Evolutionary conservation across 2,888 invertebrate genomes (phyloP).

Genomic region (Philaethria dido): DNA sequence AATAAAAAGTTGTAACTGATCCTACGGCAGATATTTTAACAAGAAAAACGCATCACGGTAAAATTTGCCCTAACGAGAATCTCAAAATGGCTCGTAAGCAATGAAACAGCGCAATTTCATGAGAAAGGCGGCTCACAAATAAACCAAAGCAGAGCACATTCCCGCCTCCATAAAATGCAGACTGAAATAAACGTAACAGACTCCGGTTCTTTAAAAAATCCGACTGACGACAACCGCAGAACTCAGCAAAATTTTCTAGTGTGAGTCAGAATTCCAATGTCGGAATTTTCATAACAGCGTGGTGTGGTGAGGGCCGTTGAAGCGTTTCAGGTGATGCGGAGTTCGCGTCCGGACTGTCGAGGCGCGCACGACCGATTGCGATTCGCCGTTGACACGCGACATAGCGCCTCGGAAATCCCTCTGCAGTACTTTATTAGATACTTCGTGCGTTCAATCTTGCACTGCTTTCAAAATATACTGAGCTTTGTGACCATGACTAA

Average conservation of each 20-base stretch:
- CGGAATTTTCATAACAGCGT: constrained; percentile 82
- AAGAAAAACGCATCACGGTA: constrained; percentile 70
- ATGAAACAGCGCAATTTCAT: constrained; percentile 81
- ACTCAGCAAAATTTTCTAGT: constrained; percentile 79
- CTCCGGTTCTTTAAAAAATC: constrained; percentile 77
- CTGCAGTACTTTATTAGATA: constrained; percentile 64
- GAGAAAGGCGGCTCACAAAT: constrained; percentile 78
- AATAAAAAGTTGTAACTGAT: constrained; percentile 54
- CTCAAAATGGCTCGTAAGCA: constrained; percentile 79
- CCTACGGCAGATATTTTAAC: constrained; percentile 64
- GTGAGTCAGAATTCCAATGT: constrained; percentile 75
- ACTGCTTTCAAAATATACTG: constrained; percentile 21
- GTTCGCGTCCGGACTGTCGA: constrained; percentile 48
- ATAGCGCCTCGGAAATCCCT: constrained; percentile 52
- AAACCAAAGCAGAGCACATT: constrained; percentile 80
- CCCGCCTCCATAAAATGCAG: constrained; percentile 80
- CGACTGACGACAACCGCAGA: constrained; percentile 74
- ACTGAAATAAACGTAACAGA: constrained; percentile 79
- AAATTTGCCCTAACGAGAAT: constrained; percentile 75
- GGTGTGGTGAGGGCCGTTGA: constrained; percentile 56
- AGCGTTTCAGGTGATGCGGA: constrained; percentile 71
- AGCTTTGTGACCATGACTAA: not conserved
- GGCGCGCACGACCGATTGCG: constrained; percentile 58
- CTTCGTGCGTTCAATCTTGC: constrained; percentile 10
- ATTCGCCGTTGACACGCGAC: constrained; percentile 47